Percentiles rank a stretch among this genome's conserved stretches.
Conservation (phyloP, 2,888 invertebrate genomes). For the Eupithecia vulgata region DNA sequence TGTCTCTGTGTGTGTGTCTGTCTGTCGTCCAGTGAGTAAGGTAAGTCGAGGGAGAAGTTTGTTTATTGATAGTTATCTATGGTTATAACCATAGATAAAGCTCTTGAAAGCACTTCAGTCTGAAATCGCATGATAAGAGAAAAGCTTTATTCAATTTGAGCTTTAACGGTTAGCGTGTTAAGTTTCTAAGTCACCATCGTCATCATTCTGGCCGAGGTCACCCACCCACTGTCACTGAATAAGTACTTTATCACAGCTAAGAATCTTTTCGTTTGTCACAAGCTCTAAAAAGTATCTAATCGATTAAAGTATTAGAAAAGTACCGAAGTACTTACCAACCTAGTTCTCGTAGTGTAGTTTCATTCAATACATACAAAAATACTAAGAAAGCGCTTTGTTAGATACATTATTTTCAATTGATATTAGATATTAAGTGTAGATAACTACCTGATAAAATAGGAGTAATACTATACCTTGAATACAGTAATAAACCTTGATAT, state of each 20-base stretch:
- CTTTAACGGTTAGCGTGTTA: background rate
- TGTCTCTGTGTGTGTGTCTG: background rate
- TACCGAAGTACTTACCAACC: background rate
- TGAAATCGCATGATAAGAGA: slow-evolving; percentile 4
- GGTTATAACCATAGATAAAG: background rate
- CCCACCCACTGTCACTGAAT: background rate
- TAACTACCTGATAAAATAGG: too few species aligned
- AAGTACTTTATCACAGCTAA: background rate
- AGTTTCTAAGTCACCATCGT: background rate
- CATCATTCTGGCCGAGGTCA: background rate
- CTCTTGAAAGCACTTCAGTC: background rate
- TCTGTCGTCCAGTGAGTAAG: background rate
- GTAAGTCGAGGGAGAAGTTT: background rate
- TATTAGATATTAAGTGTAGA: too few species aligned
- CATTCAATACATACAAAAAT: too few species aligned
- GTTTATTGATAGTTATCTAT: background rate
- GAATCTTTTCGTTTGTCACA: background rate
- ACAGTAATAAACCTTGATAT: too few species aligned
- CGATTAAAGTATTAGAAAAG: background rate
- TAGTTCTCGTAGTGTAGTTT: background rate
- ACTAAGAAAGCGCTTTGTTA: too few species aligned
- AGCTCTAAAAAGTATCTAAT: background rate
- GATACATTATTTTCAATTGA: too few species aligned
- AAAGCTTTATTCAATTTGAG: background rate
- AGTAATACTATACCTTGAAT: too few species aligned